Evolutionary conservation across 2,888 invertebrate species (phyloP).

Genomic region (Lochmaea capreae): DNA sequence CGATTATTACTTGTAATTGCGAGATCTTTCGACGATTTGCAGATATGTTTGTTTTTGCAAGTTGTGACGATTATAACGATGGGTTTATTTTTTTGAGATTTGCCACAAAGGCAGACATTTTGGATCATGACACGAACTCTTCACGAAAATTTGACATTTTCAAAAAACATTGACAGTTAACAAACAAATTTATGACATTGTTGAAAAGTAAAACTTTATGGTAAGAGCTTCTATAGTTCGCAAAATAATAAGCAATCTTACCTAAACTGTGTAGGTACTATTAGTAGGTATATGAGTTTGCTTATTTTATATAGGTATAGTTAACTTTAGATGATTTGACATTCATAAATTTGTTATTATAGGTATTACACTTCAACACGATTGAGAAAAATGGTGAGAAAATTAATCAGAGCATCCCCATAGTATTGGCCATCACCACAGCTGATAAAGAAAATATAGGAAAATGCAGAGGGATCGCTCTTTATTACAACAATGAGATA

Average conservation of each 20-base stretch:
- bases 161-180: constrained; percentile 2
- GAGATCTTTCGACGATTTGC: not conserved
- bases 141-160: constrained; percentile 13
- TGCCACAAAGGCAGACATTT: constrained; percentile 16
- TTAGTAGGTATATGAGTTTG: too few species aligned
- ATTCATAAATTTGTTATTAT: constrained; percentile 39
- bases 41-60: constrained; percentile 37
- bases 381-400: constrained; percentile 77
- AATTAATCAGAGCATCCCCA: constrained; percentile 92
- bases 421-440: constrained; percentile 84
- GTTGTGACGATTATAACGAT: constrained; percentile 43
- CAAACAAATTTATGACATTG: not conserved
- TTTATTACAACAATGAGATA: constrained; percentile 73
- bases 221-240: not conserved
- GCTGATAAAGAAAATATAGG: constrained; percentile 78
- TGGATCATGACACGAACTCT: constrained; percentile 11
- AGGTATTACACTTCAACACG: constrained; percentile 90
- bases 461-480: constrained; percentile 72
- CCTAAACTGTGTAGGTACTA: not conserved
- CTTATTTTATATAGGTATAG: too few species aligned
- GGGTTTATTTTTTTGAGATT: constrained; percentile 34
- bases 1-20: not conserved
- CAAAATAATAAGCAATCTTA: too few species aligned
- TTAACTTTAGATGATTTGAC: not conserved
- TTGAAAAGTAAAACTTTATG: constrained; percentile 1